Evolutionary conservation across 2,888 invertebrate species (phyloP).

Genomic region (Patella ulyssiponensis): DNA sequence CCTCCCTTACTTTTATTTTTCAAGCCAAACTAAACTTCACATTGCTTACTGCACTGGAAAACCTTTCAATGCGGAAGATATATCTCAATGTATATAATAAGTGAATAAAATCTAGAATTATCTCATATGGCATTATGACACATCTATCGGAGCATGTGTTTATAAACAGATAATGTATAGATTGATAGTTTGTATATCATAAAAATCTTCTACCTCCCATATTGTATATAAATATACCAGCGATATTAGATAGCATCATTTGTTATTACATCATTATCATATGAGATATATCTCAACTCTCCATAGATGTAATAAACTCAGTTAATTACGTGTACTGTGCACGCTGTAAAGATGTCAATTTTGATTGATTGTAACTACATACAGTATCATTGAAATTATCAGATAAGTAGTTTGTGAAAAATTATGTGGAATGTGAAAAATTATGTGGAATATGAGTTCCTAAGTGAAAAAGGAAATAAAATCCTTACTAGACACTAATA

Average conservation of each 20-base stretch:
- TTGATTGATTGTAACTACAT: too few relatives aligned
- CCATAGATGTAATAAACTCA: too few relatives aligned
- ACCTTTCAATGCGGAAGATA: neutral
- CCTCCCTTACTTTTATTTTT: too few relatives aligned
- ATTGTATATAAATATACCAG: neutral
- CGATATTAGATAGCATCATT: neutral
- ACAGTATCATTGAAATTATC: too few relatives aligned
- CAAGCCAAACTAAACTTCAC: neutral
- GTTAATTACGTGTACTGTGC: too few relatives aligned
- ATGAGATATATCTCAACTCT: neutral
- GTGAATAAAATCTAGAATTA: neutral
- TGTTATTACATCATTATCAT: constrained; percentile 6
- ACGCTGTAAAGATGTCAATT: too few relatives aligned
- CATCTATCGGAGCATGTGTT: neutral
- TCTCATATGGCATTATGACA: constrained; percentile 12
- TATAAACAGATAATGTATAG: neutral
- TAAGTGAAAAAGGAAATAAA: too few relatives aligned
- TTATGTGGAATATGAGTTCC: too few relatives aligned
- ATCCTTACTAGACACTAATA: too few relatives aligned
- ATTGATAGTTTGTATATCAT: constrained; percentile 11
- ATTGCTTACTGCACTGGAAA: neutral
- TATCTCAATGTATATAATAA: neutral
- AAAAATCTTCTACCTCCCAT: neutral
- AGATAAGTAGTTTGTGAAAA: too few relatives aligned
- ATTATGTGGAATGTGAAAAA: too few relatives aligned